phyloP scores from a whole-genome alignment of 2,888 invertebrate species.

The Coremacera marginata region DNA sequence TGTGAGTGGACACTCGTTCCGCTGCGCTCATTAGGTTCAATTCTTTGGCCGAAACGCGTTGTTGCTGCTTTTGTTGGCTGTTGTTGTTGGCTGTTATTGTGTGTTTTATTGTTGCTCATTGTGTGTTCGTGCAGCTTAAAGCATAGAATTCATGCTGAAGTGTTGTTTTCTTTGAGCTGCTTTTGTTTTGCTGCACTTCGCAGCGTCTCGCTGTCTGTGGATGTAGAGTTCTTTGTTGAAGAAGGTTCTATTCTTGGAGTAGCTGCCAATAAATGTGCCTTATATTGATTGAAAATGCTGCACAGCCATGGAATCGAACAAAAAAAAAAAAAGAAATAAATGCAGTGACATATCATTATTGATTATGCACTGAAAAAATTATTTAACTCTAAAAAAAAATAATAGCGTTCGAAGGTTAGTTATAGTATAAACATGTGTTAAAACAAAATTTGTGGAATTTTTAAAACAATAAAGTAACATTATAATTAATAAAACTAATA shows the following conservation, averaged over 20 bases:
- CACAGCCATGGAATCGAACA: not conserved
- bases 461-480: no score
- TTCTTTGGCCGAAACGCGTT: constrained; percentile 54
- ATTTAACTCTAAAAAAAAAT: not conserved
- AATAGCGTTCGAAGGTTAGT: no score
- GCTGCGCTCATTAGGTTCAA: constrained; percentile 60
- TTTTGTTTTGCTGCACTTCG: not conserved
- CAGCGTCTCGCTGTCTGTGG: no score
- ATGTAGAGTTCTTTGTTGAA: not conserved
- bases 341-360: constrained; percentile 26
- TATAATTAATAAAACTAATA: no score
- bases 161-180: not conserved
- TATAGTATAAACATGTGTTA: no score
- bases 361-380: constrained; percentile 1
- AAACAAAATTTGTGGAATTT: no score
- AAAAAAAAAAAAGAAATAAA: not conserved
- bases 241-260: not conserved
- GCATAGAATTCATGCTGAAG: constrained; percentile 17
- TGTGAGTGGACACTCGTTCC: constrained; percentile 26
- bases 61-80: constrained; percentile 41
- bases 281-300: constrained; percentile 10
- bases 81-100: constrained; percentile 31
- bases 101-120: constrained; percentile 21
- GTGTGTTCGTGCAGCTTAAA: not conserved
- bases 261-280: not conserved